Evolutionary conservation across 2,888 invertebrate species (phyloP).

Genomic region (Catocala nupta): DNA sequence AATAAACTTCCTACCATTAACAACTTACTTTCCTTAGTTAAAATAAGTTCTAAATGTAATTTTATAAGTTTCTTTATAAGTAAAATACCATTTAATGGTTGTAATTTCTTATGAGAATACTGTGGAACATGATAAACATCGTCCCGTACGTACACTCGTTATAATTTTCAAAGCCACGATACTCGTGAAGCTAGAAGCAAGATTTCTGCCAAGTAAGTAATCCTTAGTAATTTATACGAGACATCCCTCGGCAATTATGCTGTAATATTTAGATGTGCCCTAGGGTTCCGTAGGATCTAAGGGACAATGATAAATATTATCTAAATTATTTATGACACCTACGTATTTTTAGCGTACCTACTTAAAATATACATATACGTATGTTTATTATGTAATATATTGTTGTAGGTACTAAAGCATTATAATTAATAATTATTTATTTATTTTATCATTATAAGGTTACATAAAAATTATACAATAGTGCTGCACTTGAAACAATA

Average conservation of each 20-base stretch:
- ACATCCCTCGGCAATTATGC: conserved; percentile 55
- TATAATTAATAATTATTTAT: no score
- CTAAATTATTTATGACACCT: neutral
- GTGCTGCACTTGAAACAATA: no score
- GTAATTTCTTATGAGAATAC: neutral
- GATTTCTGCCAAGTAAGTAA: conserved; percentile 52
- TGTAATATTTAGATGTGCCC: conserved; percentile 55
- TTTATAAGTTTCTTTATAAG: no score
- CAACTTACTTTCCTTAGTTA: no score
- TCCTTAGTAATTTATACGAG: conserved; percentile 56
- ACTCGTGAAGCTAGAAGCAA: conserved; percentile 37
- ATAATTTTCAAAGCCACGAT: conserved; percentile 31
- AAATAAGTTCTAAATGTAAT: no score
- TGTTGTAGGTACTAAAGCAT: no score
- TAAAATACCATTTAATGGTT: neutral
- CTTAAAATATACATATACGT: no score
- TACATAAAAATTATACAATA: no score
- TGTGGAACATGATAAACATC: conserved; percentile 14
- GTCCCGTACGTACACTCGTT: conserved; percentile 13
- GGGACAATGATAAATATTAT: conserved; percentile 21
- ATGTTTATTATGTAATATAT: no score
- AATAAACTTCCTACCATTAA: no score
- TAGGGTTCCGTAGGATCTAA: conserved; percentile 47
- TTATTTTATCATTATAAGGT: no score
- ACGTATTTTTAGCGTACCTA: no score